Evolutionary conservation across 2,113 vertebrate genomes (phyloP).

Genomic region (Pangasianodon hypophthalmus): DNA sequence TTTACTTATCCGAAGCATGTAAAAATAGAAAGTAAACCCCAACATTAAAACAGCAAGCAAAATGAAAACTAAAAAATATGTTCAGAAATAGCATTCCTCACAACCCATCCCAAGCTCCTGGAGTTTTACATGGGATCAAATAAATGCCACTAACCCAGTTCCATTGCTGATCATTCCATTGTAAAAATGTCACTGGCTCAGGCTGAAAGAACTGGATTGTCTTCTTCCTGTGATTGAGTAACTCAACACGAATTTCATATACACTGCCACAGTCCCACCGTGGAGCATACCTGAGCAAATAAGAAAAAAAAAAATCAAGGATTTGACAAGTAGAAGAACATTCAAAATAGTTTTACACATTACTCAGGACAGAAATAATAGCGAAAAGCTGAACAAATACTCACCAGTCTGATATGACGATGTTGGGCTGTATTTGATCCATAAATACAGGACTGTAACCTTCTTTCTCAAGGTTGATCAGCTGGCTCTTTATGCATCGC

Average conservation of each 20-base stretch:
- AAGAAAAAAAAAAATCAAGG: not conserved
- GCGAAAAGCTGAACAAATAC: conserved; percentile 16
- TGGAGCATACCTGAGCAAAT: conserved; percentile 68
- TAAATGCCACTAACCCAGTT: conserved; percentile 57
- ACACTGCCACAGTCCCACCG: conserved; percentile 69
- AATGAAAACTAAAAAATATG: not conserved
- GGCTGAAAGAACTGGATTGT: conserved; percentile 59
- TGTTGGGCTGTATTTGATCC: conserved; percentile 69
- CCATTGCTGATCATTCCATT: conserved; percentile 73
- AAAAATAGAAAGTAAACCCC: not conserved
- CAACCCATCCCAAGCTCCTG: not conserved
- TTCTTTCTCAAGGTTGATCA: conserved; percentile 67
- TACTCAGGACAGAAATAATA: not conserved
- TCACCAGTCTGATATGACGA: conserved; percentile 76
- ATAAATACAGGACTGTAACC: conserved; percentile 69
- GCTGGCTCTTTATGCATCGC: conserved; percentile 67
- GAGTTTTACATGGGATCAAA: not conserved
- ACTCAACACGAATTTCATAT: conserved; percentile 67
- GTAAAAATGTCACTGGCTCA: conserved; percentile 54
- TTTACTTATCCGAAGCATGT: not conserved
- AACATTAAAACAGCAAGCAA: not conserved
- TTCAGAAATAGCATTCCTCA: not conserved
- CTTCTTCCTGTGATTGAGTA: conserved; percentile 62
- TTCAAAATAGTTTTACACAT: not conserved
- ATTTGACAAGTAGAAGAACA: not conserved